Evolutionary conservation across 2,888 invertebrate genomes (phyloP).

Genomic region (Leptopilina drosophilae): DNA sequence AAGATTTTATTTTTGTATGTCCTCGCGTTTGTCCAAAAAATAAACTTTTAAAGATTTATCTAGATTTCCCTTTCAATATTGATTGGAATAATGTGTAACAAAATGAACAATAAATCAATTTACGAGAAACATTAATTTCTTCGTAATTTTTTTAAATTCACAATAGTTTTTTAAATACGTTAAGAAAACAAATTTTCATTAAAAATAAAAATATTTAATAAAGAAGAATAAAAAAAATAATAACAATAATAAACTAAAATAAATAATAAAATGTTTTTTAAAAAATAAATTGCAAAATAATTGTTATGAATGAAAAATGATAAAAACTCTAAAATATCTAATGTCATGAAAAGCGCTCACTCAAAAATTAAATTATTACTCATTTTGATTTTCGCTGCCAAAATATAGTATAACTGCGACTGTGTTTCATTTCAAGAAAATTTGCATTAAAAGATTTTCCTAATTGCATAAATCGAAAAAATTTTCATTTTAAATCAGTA

Average conservation of each 20-base stretch:
- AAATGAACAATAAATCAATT: neutral
- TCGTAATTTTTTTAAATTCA: no score
- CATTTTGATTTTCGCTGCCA: slow-evolving; percentile 8
- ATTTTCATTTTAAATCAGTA: neutral
- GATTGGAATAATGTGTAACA: neutral
- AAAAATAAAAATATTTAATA: neutral
- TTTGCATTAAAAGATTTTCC: neutral
- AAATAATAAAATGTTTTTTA: no score
- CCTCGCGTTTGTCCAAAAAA: slow-evolving; percentile 67
- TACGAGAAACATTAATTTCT: no score
- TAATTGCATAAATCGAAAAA: neutral
- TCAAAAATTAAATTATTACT: neutral
- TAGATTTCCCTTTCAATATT: slow-evolving; percentile 36
- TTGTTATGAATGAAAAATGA: neutral
- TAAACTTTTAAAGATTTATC: slow-evolving; percentile 59
- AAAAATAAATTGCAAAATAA: no score
- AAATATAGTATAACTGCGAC: neutral
- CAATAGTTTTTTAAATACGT: no score
- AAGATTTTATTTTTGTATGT: slow-evolving; percentile 74
- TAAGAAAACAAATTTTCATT: neutral
- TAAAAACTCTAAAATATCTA: neutral
- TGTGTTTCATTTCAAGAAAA: slow-evolving; percentile 20
- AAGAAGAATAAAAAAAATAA: no score
- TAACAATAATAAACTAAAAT: no score
- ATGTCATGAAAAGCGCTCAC: neutral